These are phyloP conservation scores for Drosophila fuyamai DNA, from an alignment of 1,140 invertebrate species.

Conservation along the genomic window DNA sequence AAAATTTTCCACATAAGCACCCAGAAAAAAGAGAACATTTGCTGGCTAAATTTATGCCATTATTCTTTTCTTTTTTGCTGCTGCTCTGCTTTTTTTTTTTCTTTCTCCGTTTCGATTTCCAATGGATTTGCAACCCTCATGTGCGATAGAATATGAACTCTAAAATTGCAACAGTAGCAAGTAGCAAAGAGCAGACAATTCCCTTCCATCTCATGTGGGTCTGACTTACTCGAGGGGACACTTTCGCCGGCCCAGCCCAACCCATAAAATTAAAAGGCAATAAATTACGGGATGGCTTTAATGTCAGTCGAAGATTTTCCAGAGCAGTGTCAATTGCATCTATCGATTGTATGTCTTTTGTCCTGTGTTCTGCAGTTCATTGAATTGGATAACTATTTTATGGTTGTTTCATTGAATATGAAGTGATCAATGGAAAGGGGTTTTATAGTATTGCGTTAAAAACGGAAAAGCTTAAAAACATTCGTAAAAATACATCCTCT, in stretches of 20 bases:
- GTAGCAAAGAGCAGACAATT: conserved; percentile 43
- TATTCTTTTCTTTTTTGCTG: conserved; percentile 29
- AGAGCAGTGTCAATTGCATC: conserved; percentile 73
- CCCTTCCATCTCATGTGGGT: conserved; percentile 58
- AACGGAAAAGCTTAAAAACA: no score
- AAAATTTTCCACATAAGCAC: conserved; percentile 78
- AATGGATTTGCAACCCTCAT: conserved; percentile 68
- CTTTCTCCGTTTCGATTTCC: conserved; percentile 18
- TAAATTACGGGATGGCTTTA: conserved; percentile 75
- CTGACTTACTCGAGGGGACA: conserved; percentile 62
- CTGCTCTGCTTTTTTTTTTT: conserved; percentile 30
- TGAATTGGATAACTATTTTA: conserved; percentile 70
- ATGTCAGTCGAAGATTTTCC: conserved; percentile 75
- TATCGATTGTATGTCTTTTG: conserved; percentile 53
- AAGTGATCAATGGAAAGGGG: neutral
- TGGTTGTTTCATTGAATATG: conserved; percentile 55
- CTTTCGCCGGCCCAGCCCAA: conserved; percentile 52
- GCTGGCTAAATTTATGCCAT: conserved; percentile 70
- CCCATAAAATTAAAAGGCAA: conserved; percentile 84
- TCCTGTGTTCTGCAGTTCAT: conserved; percentile 52
- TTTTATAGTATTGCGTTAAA: no score
- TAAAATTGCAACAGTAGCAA: conserved; percentile 68
- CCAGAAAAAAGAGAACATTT: conserved; percentile 65
- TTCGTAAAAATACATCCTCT: no score
- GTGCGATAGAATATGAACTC: conserved; percentile 77